phyloP scores from a whole-genome alignment of 1,140 invertebrate species.

The Planococcus citri region DNA sequence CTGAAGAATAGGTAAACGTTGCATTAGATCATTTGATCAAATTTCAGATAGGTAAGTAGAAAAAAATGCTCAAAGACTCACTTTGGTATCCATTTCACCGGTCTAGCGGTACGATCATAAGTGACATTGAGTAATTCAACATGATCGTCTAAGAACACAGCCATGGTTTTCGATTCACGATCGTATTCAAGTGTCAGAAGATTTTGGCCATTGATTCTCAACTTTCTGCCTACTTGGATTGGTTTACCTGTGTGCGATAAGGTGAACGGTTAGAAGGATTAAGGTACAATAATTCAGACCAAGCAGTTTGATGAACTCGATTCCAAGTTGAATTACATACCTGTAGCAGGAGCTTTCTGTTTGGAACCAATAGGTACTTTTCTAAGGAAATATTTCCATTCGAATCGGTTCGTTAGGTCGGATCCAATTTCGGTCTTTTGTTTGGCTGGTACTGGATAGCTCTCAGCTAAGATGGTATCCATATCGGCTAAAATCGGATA shows the following conservation, averaged over 20 bases:
- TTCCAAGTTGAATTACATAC: slow-evolving; percentile 16
- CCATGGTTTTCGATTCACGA: slow-evolving; percentile 73
- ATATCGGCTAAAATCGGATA: slow-evolving; percentile 72
- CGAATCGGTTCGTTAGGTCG: slow-evolving; percentile 81
- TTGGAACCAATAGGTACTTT: slow-evolving; percentile 31
- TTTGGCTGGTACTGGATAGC: slow-evolving; percentile 78
- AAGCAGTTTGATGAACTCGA: no score
- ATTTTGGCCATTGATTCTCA: slow-evolving; percentile 82
- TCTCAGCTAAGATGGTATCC: slow-evolving; percentile 69
- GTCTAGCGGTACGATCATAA: slow-evolving; percentile 80
- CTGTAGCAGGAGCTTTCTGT: slow-evolving; percentile 23
- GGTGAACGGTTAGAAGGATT: slow-evolving; percentile 28
- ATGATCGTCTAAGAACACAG: slow-evolving; percentile 77
- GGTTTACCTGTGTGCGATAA: slow-evolving; percentile 39
- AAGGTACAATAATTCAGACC: no score
- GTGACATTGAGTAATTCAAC: slow-evolving; percentile 80
- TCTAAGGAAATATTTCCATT: slow-evolving; percentile 80
- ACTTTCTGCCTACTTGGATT: slow-evolving; percentile 67
- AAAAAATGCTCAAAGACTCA: slow-evolving; percentile 28
- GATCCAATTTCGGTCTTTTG: slow-evolving; percentile 78
- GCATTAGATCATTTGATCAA: neutral
- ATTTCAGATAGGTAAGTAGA: neutral
- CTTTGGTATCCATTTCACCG: slow-evolving; percentile 75
- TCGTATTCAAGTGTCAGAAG: slow-evolving; percentile 86
- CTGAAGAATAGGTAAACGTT: slow-evolving; percentile 25